Evolutionary conservation across 2,888 invertebrate genomes (phyloP).

Genomic region (Pachycephus smyrnensis): DNA sequence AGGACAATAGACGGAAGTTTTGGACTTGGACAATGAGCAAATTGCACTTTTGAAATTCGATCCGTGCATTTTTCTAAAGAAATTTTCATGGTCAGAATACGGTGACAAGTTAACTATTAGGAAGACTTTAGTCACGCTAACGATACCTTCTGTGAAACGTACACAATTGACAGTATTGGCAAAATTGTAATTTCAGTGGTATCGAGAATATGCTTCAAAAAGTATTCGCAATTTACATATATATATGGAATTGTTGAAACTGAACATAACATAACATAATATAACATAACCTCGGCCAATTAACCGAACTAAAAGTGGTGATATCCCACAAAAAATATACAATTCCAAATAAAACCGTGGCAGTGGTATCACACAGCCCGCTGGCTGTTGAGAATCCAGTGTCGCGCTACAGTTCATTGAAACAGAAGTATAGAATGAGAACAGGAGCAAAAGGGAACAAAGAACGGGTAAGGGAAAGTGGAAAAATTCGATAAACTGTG

Average conservation of each 20-base stretch:
- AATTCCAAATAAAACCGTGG: too few relatives aligned
- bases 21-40: conserved; percentile 30
- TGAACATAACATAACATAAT: too few relatives aligned
- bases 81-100: conserved; percentile 4
- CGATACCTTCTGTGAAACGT: conserved; percentile 37
- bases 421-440: too few relatives aligned
- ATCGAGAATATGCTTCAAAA: neutral
- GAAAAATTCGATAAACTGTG: conserved; percentile 47
- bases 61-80: conserved; percentile 1
- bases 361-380: too few relatives aligned
- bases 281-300: too few relatives aligned
- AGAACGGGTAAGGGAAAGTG: neutral
- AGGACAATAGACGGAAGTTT: conserved; percentile 45
- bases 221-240: too few relatives aligned
- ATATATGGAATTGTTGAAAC: too few relatives aligned
- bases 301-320: too few relatives aligned
- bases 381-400: too few relatives aligned
- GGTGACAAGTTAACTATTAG: conserved; percentile 36
- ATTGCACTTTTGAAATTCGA: conserved; percentile 32
- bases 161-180: neutral
- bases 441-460: conserved; percentile 7
- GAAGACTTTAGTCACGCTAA: conserved; percentile 52
- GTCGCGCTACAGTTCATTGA: too few relatives aligned
- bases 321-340: too few relatives aligned
- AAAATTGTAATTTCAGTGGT: neutral